Evolutionary conservation across 1,140 invertebrate species (phyloP).

Genomic region (Mamestra configurata): DNA sequence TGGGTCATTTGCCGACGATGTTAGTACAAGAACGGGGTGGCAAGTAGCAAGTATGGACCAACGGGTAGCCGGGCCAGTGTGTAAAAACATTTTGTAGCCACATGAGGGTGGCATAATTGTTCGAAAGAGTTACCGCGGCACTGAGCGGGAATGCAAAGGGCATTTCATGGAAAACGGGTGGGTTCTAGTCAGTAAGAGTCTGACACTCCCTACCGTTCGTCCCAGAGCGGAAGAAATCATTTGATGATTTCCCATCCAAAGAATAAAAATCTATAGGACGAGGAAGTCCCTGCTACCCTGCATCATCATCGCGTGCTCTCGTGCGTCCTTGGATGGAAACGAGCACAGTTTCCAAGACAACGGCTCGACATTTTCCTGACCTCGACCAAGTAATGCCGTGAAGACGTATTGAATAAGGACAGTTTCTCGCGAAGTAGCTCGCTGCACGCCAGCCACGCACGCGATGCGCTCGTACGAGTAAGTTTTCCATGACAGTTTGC

Average conservation of each 20-base stretch:
- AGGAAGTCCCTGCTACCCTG: no score
- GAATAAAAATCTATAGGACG: no score
- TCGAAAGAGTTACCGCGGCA: no score
- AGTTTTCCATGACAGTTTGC: conserved; percentile 15
- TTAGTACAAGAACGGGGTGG: neutral
- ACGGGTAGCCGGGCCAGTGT: neutral
- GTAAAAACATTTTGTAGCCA: neutral
- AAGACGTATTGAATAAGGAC: conserved; percentile 29
- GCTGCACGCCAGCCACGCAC: conserved; percentile 22
- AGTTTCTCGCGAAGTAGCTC: conserved; percentile 19
- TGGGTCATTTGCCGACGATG: neutral
- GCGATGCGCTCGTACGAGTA: conserved; percentile 40
- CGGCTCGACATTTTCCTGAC: conserved; percentile 67
- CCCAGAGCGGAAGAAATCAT: no score
- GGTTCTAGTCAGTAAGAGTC: no score
- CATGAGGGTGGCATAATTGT: no score
- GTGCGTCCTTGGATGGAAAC: conserved; percentile 38
- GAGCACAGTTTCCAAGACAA: conserved; percentile 68
- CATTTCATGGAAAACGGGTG: no score
- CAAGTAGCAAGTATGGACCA: no score
- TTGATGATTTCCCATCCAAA: no score
- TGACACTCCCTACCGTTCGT: no score
- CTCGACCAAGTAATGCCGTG: conserved; percentile 55
- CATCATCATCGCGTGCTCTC: conserved; percentile 1
- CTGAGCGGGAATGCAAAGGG: no score